Base-by-base conservation (phyloP, 2,113 vertebrate genomes). In the Crotalus horridus region DNA sequence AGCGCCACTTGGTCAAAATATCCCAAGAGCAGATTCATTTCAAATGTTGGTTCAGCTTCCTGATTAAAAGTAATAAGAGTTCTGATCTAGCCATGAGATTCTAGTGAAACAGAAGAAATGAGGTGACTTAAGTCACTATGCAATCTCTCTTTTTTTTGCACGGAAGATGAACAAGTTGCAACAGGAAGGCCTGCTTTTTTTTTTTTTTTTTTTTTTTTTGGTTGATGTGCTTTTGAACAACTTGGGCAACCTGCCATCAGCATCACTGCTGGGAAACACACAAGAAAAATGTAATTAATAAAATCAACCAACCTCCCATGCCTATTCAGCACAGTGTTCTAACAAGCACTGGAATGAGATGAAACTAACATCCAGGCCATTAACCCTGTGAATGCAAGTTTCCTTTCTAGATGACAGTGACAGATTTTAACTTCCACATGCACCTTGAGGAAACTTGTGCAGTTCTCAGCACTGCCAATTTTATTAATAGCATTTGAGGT, bases 151-250 rank as follows among this genome's bases (percentile, higher is more conserved):
- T 4, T 4, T 94, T 94, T 94, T 90, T 85, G 33, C 93, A 55
- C 93, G 93, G 95, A 91, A 48, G 94, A 95, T 0, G 89, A 96
- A 92, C 93, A 92, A 95, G 95, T 93, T 95, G 89, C 91, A 88
- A 94, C 64, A 92, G 89, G 95, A 88, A 91, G 56, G 90, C 96
- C 96, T 96, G 92, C 95, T 96, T 33, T 87, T 39, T 39, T 54
- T 33, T 87, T 54, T 33, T 87, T 94, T 93, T 93, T 93, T 6
- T 21, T 58, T 53, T 55, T 86, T 93, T 92, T 93, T 93, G 95
- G 91, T 93, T 92, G 88, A 90, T 93, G 87, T 56, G 46, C 94
- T 93, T 46, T 43, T 94, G 89, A 90, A 89, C 23, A 85, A 0
- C 0, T 20, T 92, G 54, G 69, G 96, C 61, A 88, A 89, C 43